Evolutionary conservation across 2,888 invertebrate species (phyloP).

Genomic region (Dysmachus trigonus): DNA sequence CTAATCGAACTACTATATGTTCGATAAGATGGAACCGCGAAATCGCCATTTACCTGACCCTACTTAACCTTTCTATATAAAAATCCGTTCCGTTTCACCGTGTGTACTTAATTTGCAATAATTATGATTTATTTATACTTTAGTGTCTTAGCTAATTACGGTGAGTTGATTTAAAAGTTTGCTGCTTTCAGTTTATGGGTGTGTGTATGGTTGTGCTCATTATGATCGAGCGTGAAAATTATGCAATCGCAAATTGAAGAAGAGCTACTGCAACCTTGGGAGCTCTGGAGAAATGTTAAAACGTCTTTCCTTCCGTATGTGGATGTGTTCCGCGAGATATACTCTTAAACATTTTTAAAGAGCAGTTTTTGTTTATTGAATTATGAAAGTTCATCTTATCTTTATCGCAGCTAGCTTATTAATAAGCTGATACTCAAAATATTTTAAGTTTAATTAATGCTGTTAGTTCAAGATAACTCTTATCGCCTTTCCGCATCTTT

Average conservation of each 20-base stretch:
- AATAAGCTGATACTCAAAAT: background rate
- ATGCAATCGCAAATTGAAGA: background rate
- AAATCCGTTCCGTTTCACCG: background rate
- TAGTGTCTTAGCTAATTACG: constrained; percentile 62
- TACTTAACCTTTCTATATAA: constrained; percentile 27
- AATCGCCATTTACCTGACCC: constrained; percentile 30
- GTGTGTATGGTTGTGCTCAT: background rate
- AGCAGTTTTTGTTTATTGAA: background rate
- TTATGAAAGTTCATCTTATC: background rate
- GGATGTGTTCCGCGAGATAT: background rate
- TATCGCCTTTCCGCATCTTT: background rate
- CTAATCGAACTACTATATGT: background rate
- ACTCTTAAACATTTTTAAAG: background rate
- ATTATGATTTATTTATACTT: constrained; percentile 63
- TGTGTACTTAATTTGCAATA: constrained; percentile 23
- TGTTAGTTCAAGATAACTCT: background rate
- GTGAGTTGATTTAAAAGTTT: constrained; percentile 56
- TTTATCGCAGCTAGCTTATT: background rate
- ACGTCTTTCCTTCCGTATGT: background rate
- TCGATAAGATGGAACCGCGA: background rate
- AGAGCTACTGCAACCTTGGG: background rate
- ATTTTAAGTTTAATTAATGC: background rate
- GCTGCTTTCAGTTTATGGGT: background rate
- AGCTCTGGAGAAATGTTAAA: background rate
- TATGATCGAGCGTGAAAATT: background rate